Evolutionary conservation across 2,797 vertebrate species (phyloP).

Genomic region (Micromesistius poutassou): DNA sequence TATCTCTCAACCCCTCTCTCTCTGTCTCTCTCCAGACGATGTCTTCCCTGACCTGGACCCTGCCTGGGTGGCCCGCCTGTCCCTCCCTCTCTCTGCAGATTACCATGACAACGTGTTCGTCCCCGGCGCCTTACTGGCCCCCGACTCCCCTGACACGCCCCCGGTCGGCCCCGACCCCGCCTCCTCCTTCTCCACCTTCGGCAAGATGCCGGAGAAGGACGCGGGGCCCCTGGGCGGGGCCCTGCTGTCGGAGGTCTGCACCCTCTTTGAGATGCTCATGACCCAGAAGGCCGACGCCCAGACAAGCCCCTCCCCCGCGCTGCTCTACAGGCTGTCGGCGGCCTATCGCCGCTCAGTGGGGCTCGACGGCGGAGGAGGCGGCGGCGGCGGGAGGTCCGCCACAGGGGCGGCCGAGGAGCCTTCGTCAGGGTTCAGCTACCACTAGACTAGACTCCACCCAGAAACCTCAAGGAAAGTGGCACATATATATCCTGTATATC

Average conservation of each 20-base stretch:
- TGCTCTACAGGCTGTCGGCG: constrained; percentile 83
- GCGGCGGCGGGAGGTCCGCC: constrained; percentile 52
- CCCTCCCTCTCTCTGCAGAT: constrained; percentile 79
- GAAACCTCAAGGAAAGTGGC: background rate
- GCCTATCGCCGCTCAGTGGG: constrained; percentile 79
- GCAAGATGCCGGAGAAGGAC: constrained; percentile 76
- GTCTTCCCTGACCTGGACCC: constrained; percentile 74
- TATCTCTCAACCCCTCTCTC: background rate
- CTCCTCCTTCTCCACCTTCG: constrained; percentile 92
- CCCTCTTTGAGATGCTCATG: constrained; percentile 88
- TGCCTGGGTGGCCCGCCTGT: constrained; percentile 85
- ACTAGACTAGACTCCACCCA: constrained; percentile 3
- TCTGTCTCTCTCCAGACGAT: constrained; percentile 57
- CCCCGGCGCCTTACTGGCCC: constrained; percentile 60
- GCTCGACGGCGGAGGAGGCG: constrained; percentile 59
- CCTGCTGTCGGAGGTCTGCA: constrained; percentile 91
- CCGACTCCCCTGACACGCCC: constrained; percentile 52
- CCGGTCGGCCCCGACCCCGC: constrained; percentile 60
- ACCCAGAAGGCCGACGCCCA: constrained; percentile 82
- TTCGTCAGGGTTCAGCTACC: constrained; percentile 23
- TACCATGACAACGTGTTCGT: constrained; percentile 91
- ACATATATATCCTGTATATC: background rate
- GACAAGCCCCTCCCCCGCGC: constrained; percentile 68
- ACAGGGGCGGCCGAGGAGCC: background rate
- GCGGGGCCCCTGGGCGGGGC: constrained; percentile 77